These are phyloP conservation scores for Meleagris gallopavo DNA, from an alignment of 2,113 vertebrate species.

Conservation along the genomic window DNA sequence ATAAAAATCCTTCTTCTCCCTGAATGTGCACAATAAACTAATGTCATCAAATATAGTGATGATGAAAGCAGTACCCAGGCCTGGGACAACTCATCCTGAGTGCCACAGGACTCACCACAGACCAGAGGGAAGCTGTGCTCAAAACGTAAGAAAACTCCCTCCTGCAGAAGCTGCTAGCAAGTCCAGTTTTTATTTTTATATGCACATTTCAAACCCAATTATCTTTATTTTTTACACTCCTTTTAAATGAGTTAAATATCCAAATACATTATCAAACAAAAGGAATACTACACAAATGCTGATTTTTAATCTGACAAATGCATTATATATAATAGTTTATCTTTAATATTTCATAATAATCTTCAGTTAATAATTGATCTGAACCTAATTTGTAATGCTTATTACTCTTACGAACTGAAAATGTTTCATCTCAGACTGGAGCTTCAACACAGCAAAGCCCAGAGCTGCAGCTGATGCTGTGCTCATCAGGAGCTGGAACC, in stretches of 20 bases:
- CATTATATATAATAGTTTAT: constrained; percentile 32
- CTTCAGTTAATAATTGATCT: constrained; percentile 57
- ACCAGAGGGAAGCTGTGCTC: background rate
- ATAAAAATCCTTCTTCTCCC: background rate
- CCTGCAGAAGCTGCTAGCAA: background rate
- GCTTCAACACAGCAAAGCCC: background rate
- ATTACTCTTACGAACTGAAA: constrained; percentile 39
- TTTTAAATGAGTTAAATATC: constrained; percentile 11
- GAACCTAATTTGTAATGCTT: constrained; percentile 32
- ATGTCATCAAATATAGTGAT: background rate
- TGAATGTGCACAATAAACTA: background rate
- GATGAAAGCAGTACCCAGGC: background rate
- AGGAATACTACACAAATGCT: background rate
- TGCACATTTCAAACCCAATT: background rate
- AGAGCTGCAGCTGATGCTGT: rapidly evolving
- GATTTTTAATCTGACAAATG: constrained; percentile 44
- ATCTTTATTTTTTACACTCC: background rate
- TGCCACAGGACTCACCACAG: background rate
- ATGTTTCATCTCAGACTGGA: background rate
- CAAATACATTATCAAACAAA: background rate
- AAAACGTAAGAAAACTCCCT: background rate
- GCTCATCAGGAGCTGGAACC: background rate
- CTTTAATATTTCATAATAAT: constrained; percentile 59
- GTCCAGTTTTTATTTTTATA: background rate
- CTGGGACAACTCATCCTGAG: background rate